Evolutionary conservation across 2,797 vertebrate species (phyloP).

Genomic region (Arnoldichthys spilopterus): DNA sequence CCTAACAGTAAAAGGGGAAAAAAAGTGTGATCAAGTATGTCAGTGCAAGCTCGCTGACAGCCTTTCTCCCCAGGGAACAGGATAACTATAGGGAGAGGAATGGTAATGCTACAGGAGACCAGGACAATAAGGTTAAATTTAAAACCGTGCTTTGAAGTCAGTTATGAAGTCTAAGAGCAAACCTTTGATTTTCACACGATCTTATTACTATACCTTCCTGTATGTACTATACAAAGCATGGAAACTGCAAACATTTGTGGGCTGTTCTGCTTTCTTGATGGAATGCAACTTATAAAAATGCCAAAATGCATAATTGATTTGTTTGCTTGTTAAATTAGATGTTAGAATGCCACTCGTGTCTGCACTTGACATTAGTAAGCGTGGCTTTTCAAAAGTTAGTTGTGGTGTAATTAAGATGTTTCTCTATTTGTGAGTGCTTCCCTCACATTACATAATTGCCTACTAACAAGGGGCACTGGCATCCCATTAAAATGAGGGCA

Average conservation of each 20-base stretch:
- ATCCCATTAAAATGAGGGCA: conserved; percentile 12
- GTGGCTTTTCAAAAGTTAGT: neutral
- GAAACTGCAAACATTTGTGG: neutral
- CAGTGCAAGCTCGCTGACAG: conserved; percentile 23
- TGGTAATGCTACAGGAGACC: neutral
- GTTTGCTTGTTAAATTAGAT: conserved; percentile 1
- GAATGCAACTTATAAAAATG: neutral
- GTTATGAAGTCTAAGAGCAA: neutral
- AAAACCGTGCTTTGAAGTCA: neutral
- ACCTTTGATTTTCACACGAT: neutral
- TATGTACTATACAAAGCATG: neutral
- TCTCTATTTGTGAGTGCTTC: neutral
- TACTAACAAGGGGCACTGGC: conserved; percentile 1
- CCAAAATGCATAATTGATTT: neutral
- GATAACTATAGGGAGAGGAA: conserved; percentile 20
- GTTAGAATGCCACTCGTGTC: neutral
- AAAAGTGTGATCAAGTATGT: conserved; percentile 33
- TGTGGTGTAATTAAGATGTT: neutral
- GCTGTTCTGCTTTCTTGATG: no score
- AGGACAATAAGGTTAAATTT: neutral
- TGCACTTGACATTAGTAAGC: neutral
- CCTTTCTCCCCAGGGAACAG: conserved; percentile 27
- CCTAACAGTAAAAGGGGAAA: conserved; percentile 25
- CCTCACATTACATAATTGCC: neutral
- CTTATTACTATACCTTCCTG: neutral